Evolutionary conservation across 2,113 vertebrate species (phyloP).

Genomic region (Eudyptes chrysolophus): DNA sequence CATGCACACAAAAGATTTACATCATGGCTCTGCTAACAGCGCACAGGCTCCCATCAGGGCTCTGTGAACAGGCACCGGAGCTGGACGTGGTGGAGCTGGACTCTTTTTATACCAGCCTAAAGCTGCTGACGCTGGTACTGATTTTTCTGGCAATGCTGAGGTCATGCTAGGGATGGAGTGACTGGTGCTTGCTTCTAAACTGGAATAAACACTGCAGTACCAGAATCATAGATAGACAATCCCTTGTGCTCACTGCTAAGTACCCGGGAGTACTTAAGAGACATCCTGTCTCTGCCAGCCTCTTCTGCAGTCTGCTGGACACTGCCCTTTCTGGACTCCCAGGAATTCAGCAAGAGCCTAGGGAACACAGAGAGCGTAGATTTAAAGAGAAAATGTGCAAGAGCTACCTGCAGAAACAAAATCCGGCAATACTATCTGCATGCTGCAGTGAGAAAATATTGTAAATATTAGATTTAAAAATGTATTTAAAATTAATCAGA

Average conservation of each 20-base stretch:
- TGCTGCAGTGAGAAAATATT: background rate
- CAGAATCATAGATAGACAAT: background rate
- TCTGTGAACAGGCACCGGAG: background rate
- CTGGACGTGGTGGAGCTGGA: background rate
- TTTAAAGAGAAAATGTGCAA: background rate
- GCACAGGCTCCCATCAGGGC: accelerated
- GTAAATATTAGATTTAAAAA: background rate
- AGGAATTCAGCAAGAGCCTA: background rate
- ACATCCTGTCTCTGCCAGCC: background rate
- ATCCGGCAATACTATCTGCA: background rate
- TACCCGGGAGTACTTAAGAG: background rate
- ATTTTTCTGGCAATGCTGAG: background rate
- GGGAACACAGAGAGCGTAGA: background rate
- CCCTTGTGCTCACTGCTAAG: background rate
- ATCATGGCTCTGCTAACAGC: background rate
- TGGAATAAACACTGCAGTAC: background rate
- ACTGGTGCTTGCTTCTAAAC: background rate
- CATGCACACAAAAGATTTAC: background rate
- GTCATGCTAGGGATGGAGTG: background rate
- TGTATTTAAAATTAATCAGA: background rate
- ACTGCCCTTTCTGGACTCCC: background rate
- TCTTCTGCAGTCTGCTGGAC: background rate
- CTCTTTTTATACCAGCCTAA: background rate
- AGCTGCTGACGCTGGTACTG: background rate
- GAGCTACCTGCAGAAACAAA: background rate